Conservation (phyloP, 2,113 vertebrate species). For the Macroglossus sobrinus region DNA sequence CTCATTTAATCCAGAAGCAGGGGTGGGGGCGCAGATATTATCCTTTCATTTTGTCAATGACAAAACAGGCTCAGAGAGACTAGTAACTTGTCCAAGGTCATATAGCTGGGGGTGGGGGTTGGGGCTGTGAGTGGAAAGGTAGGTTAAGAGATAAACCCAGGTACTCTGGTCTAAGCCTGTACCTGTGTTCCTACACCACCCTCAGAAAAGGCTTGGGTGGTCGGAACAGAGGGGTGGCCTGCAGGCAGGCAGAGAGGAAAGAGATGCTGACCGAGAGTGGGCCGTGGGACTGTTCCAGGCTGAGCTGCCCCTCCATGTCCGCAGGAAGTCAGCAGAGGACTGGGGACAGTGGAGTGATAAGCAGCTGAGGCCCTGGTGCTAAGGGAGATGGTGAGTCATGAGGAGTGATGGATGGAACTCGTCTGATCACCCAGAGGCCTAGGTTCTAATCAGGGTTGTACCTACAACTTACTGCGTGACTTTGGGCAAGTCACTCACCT, state of each 20-base stretch:
- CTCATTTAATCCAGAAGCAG: not conserved
- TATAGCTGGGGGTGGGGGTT: not conserved
- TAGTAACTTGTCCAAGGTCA: not conserved
- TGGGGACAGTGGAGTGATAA: not conserved
- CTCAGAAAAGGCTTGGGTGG: not conserved
- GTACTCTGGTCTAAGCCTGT: not conserved
- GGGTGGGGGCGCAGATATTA: not conserved
- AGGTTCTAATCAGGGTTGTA: not conserved
- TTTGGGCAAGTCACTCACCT: not conserved
- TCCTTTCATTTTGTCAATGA: not conserved
- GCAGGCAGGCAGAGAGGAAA: not conserved
- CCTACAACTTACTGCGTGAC: not conserved
- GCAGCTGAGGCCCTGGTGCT: not conserved
- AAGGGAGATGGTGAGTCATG: not conserved
- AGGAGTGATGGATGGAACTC: not conserved
- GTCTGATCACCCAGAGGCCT: not conserved
- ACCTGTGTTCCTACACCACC: accelerated
- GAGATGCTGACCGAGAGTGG: too few relatives aligned
- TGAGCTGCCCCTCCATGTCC: not conserved
- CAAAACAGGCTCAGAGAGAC: not conserved
- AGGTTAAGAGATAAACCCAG: not conserved
- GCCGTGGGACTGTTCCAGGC: not conserved
- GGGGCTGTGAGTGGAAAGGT: too few relatives aligned
- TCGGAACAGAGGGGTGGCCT: not conserved
- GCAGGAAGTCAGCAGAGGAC: not conserved